Conservation (phyloP, 2,797 vertebrate species). For the Ptychadena robeensis region DNA sequence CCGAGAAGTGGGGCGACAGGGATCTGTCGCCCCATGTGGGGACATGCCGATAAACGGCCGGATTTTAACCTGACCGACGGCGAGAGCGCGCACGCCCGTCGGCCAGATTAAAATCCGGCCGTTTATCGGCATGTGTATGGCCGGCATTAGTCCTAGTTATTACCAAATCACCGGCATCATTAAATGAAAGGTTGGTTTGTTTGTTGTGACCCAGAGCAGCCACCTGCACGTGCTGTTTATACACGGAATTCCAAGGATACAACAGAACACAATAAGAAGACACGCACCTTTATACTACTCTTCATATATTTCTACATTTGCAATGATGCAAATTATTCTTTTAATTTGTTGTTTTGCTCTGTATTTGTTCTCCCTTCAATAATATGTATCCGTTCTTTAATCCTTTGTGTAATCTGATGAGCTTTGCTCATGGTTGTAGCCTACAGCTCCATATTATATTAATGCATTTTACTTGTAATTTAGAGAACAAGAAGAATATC, state of each 20-base stretch:
- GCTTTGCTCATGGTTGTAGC: slow-evolving; percentile 70
- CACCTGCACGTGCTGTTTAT: slow-evolving; percentile 76
- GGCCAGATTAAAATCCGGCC: too few relatives aligned
- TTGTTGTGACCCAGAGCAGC: slow-evolving; percentile 82
- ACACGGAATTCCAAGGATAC: neutral
- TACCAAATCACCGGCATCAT: slow-evolving; percentile 65
- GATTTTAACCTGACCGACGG: too few relatives aligned
- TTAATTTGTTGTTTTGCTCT: slow-evolving; percentile 23
- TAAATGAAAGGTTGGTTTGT: slow-evolving; percentile 69
- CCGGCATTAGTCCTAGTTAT: slow-evolving; percentile 61
- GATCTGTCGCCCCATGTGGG: too few relatives aligned
- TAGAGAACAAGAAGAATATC: slow-evolving; percentile 80
- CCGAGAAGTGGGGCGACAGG: too few relatives aligned
- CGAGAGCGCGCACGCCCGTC: too few relatives aligned
- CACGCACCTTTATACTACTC: neutral
- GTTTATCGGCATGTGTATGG: too few relatives aligned
- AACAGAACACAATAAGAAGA: neutral
- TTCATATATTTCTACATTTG: neutral
- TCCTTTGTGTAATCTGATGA: slow-evolving; percentile 72
- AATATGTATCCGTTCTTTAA: slow-evolving; percentile 66
- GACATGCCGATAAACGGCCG: too few relatives aligned
- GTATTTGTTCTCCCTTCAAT: slow-evolving; percentile 60
- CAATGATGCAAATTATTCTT: neutral
- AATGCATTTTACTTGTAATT: slow-evolving; percentile 85
- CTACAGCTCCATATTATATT: slow-evolving; percentile 76